Base-by-base conservation (phyloP, 2,113 vertebrate genomes). In the Thamnaconus septentrionalis region DNA sequence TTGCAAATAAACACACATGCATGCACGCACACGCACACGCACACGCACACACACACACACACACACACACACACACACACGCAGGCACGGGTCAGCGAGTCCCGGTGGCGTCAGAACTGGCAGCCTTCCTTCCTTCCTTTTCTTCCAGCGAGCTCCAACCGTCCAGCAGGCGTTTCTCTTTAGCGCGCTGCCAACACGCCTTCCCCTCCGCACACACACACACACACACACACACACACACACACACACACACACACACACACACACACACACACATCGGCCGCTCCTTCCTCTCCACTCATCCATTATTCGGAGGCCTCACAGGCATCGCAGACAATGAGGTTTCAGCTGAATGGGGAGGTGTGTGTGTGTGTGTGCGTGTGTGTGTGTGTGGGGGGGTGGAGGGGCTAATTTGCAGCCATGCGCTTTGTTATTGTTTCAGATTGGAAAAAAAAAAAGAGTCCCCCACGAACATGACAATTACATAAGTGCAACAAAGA, bases 131-230 rank as follows among this genome's bases (percentile, higher is more conserved):
- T 31, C 18, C 18, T 31, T 31, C 18, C 18, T 31, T 31, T 31
- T 2, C 18, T 31, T 83, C 69, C 69, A 73, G 76, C 79, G 79
- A 74, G 86, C 82, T 87, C 82, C 83, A 88, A 66, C 83, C 80
- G 86, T 87, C 80, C 85, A 81, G 86, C 80, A 88, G 84, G 85
- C 84, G 82, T 88, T 85, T 85, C 83, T 85, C 83, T 87, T 87
- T 88, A 85, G 83, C 73, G 71, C 76, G 59, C 66, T 87, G 85
- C 85, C 87, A 87, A 83, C 80, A 81, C 69, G 79, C 59, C 46
- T 76, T 65, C 67, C 64, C 71, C 43, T 41, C 56, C 58, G 41
- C 77, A 72, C 69, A 81, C 54, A 62, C 7, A 52, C 57, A 81
- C 72, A 75, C 54, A 62, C 7, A 52, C 57, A 81, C 72, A 75